Percentiles rank a stretch among this genome's conserved stretches.
These are phyloP conservation scores for Turdus rufiventris DNA, from an alignment of 2,113 vertebrate species.

Conservation along the genomic window DNA sequence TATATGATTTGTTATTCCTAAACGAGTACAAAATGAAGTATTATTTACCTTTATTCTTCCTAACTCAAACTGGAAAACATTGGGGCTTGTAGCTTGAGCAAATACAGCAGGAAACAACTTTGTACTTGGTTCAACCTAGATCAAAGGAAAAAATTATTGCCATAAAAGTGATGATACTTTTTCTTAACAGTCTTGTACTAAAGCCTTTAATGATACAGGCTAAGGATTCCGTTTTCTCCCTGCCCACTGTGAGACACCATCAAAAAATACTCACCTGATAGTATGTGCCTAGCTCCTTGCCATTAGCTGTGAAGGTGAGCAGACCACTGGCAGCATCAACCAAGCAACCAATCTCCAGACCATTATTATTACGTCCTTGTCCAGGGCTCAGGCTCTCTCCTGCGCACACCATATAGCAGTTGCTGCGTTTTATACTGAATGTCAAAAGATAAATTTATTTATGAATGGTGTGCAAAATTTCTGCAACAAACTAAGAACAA, in stretches of 20 bases:
- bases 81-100: constrained; percentile 93
- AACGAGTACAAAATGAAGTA: not conserved
- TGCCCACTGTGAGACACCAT: not conserved
- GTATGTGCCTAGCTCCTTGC: constrained; percentile 91
- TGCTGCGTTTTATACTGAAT: constrained; percentile 94
- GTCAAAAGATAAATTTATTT: constrained; percentile 52
- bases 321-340: constrained; percentile 87
- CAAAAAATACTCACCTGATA: constrained; percentile 81
- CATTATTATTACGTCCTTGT: constrained; percentile 90
- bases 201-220: not conserved
- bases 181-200: not conserved
- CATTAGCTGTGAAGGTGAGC: constrained; percentile 90
- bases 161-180: not conserved
- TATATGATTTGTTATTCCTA: not conserved
- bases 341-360: constrained; percentile 92
- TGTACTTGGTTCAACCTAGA: constrained; percentile 93
- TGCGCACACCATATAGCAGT: constrained; percentile 97
- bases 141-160: not conserved
- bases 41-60: constrained; percentile 89
- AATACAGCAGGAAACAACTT: constrained; percentile 96
- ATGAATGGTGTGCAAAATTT: not conserved
- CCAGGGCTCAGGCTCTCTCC: constrained; percentile 90
- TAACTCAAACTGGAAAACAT: constrained; percentile 93
- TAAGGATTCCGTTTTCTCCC: not conserved
- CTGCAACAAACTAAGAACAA: not conserved